phyloP scores from a whole-genome alignment of 2,888 invertebrate species.

The Nowickia ferox region DNA sequence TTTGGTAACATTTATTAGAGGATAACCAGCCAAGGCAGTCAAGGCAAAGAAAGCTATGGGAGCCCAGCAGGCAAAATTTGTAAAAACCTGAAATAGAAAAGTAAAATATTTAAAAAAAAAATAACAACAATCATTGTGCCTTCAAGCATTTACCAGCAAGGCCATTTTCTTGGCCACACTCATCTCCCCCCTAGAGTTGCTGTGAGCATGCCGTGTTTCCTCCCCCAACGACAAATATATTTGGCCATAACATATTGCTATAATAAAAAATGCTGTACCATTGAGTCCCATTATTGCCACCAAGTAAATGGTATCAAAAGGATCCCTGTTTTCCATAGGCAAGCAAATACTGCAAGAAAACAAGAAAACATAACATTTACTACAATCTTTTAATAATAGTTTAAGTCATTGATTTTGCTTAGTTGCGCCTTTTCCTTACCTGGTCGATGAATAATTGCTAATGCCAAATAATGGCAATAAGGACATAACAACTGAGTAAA shows the following conservation, averaged over 20 bases:
- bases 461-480: constrained; percentile 91
- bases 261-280: constrained; percentile 91
- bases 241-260: constrained; percentile 92
- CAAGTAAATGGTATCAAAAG: constrained; percentile 89
- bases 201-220: constrained; percentile 85
- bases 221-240: constrained; percentile 92
- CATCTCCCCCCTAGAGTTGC: constrained; percentile 85
- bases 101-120: background rate
- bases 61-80: constrained; percentile 93
- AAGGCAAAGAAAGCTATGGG: constrained; percentile 95
- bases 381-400: background rate
- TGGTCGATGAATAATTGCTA: constrained; percentile 94
- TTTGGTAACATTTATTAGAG: constrained; percentile 91
- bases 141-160: constrained; percentile 85
- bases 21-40: constrained; percentile 92
- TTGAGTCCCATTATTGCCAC: constrained; percentile 89
- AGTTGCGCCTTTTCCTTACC: constrained; percentile 81
- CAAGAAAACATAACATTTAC: background rate
- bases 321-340: constrained; percentile 91
- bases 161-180: constrained; percentile 95
- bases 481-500: constrained; percentile 90
- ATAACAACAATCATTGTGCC: background rate
- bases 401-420: background rate
- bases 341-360: constrained; percentile 89
- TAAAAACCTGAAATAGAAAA: constrained; percentile 84